These are phyloP conservation scores for Penaeus indicus DNA, from an alignment of 1,140 invertebrate genomes.

Conservation along the genomic window DNA sequence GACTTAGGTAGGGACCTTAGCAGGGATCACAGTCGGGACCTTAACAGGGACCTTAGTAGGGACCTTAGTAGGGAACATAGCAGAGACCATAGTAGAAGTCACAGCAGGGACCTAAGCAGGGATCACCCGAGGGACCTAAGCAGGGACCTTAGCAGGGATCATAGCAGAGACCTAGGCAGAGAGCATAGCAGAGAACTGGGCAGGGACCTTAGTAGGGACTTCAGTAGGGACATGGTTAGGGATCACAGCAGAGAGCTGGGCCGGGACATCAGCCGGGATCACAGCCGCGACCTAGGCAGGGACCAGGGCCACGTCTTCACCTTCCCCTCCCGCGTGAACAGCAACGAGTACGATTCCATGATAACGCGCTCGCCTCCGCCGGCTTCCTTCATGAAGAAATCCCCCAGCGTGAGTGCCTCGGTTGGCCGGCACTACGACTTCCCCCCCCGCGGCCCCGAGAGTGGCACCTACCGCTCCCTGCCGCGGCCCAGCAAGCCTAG, in stretches of 20 bases:
- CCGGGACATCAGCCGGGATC: constrained; percentile 28
- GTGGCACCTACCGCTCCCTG: constrained; percentile 50
- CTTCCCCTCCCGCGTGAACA: constrained; percentile 40
- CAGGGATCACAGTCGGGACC: constrained; percentile 9
- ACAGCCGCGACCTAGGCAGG: constrained; percentile 33
- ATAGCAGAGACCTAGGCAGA: constrained; percentile 4
- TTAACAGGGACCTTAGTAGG: constrained; percentile 31
- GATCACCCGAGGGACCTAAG: background rate
- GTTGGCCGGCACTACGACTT: constrained; percentile 56
- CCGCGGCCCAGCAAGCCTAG: constrained; percentile 56
- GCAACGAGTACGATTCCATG: constrained; percentile 47
- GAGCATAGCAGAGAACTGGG: constrained; percentile 25
- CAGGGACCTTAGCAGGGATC: background rate
- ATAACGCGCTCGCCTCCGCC: constrained; percentile 46
- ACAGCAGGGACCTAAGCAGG: background rate
- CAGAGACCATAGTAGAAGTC: background rate
- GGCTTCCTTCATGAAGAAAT: constrained; percentile 64
- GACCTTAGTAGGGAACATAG: too few species aligned
- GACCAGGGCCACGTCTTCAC: constrained; percentile 43
- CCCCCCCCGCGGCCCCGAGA: constrained; percentile 35
- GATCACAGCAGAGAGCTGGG: constrained; percentile 12
- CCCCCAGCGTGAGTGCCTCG: constrained; percentile 59
- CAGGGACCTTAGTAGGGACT: constrained; percentile 37
- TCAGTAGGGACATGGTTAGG: constrained; percentile 16
- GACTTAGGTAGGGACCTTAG: constrained; percentile 34